A percentile compares a stretch with the other conserved stretches of the same genome.
phyloP scores from a whole-genome alignment of 2,113 vertebrate genomes.

The Pao palembangensis region DNA sequence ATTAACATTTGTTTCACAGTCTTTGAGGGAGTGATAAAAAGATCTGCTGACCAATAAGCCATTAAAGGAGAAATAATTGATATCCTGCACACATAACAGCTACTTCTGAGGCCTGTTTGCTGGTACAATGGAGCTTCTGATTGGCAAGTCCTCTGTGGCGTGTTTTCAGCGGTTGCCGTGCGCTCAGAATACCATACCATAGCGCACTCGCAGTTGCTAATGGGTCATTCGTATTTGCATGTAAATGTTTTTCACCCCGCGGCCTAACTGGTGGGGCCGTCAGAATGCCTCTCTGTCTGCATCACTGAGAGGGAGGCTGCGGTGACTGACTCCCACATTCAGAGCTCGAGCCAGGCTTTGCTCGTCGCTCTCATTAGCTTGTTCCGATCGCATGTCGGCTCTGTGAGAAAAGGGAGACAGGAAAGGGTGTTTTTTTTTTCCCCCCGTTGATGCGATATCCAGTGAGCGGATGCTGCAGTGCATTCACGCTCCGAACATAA shows the following conservation, averaged over 20 bases:
- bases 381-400: slow-evolving; percentile 49
- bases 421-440: slow-evolving; percentile 22
- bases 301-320: slow-evolving; percentile 63
- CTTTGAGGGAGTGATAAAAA: slow-evolving; percentile 34
- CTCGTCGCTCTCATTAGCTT: slow-evolving; percentile 48
- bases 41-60: slow-evolving; percentile 40
- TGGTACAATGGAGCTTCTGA: slow-evolving; percentile 51
- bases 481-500: slow-evolving; percentile 29
- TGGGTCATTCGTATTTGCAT: slow-evolving; percentile 74
- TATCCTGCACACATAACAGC: slow-evolving; percentile 48
- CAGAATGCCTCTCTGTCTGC: slow-evolving; percentile 70
- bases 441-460: slow-evolving; percentile 6
- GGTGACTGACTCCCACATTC: slow-evolving; percentile 68
- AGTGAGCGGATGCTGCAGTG: slow-evolving; percentile 5
- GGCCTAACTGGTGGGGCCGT: slow-evolving; percentile 65
- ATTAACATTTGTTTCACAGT: slow-evolving; percentile 44
- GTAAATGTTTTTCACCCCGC: slow-evolving; percentile 74
- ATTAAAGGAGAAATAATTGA: slow-evolving; percentile 52
- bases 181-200: slow-evolving; percentile 50
- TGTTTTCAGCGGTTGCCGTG: slow-evolving; percentile 44
- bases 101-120: slow-evolving; percentile 42
- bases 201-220: slow-evolving; percentile 47
- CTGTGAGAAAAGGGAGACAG: slow-evolving; percentile 33
- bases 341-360: slow-evolving; percentile 46
- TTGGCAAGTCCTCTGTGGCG: slow-evolving; percentile 52